phyloP scores from a whole-genome alignment of 2,113 vertebrate species.

The Gopherus evgoodei region DNA sequence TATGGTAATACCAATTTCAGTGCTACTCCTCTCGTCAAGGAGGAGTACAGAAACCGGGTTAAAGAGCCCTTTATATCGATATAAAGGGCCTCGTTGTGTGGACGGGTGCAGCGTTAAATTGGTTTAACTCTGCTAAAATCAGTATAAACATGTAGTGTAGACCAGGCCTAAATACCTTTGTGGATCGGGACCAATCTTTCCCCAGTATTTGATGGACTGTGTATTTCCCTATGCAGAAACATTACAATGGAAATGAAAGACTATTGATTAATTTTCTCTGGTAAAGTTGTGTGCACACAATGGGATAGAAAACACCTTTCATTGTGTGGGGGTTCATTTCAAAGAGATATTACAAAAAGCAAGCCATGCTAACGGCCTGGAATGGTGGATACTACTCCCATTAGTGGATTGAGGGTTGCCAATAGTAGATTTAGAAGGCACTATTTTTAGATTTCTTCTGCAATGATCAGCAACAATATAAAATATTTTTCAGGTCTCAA shows the following conservation, averaged over 20 bases:
- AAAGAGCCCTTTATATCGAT: too few species aligned
- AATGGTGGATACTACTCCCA: neutral
- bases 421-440: neutral
- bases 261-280: neutral
- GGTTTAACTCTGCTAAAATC: too few species aligned
- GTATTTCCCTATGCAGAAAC: neutral
- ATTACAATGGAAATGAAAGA: neutral
- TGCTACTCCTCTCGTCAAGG: too few species aligned
- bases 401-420: neutral
- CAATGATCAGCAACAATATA: neutral
- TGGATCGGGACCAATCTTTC: neutral
- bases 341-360: neutral
- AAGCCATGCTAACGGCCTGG: neutral
- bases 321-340: neutral
- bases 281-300: neutral
- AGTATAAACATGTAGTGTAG: too few species aligned
- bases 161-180: neutral
- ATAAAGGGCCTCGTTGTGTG: too few species aligned
- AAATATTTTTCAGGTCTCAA: neutral
- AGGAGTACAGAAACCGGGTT: too few species aligned
- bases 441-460: neutral
- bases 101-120: too few species aligned
- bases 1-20: too few species aligned
- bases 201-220: neutral
- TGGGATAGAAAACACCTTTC: neutral